A percentile compares a stretch with the other conserved stretches of the same genome.
These are phyloP conservation scores for Sminthopsis crassicaudata DNA, from an alignment of 2,113 vertebrate species.

Conservation along the genomic window DNA sequence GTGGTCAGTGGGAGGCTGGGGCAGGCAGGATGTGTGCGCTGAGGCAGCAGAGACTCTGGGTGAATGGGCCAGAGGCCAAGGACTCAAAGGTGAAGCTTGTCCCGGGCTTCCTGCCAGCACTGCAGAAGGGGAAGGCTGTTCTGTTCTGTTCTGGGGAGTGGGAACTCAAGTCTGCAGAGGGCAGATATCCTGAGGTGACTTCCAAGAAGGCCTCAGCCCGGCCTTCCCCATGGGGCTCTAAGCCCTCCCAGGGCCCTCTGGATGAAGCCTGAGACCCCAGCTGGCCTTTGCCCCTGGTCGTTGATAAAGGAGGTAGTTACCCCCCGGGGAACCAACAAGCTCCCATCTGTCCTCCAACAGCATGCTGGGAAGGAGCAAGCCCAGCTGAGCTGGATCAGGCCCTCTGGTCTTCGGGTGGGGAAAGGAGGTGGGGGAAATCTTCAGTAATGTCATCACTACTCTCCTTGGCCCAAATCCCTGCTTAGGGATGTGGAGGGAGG, in stretches of 20 bases:
- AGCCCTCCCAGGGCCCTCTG: not conserved
- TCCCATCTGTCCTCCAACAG: not conserved
- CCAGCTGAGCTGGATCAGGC: not conserved
- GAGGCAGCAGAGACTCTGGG: not conserved
- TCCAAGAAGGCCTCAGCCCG: not conserved
- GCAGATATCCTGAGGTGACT: not conserved
- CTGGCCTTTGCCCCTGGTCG: not conserved
- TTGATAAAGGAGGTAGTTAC: not conserved
- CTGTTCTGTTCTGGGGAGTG: conserved; percentile 3
- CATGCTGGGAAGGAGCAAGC: not conserved
- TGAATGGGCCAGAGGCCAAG: not conserved
- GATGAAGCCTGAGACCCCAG: not conserved
- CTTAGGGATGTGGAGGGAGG: not conserved
- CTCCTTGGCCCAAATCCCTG: not conserved
- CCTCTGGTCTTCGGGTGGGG: not conserved
- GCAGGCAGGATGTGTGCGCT: not conserved
- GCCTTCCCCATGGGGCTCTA: not conserved
- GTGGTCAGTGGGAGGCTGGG: not conserved
- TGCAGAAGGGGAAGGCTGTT: not conserved
- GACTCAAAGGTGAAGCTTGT: not conserved
- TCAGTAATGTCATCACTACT: not conserved
- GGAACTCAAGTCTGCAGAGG: not conserved
- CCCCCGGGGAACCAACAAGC: not conserved
- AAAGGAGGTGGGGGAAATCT: not conserved
- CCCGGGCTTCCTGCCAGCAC: not conserved